A percentile compares a stretch with the other conserved stretches of the same genome.
Evolutionary conservation across 2,888 invertebrate species (phyloP).

Genomic region (Galerucella pusilla): DNA sequence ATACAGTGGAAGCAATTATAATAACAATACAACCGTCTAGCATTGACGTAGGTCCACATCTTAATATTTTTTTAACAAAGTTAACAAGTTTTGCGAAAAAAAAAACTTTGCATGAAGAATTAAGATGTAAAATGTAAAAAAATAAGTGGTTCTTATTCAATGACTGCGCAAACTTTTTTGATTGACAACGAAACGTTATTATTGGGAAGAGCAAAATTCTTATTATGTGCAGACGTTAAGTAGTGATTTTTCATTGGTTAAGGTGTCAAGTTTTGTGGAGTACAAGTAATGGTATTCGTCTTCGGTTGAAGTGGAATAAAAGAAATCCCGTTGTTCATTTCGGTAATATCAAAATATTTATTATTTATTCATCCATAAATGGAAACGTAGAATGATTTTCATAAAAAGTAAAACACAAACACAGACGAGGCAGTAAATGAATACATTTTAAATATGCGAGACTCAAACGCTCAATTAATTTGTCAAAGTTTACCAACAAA

Average conservation of each 20-base stretch:
- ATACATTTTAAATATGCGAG: too few relatives aligned
- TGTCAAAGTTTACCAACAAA: too few relatives aligned
- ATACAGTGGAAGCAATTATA: conserved; percentile 8
- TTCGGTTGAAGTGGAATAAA: conserved; percentile 6
- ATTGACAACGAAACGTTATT: conserved; percentile 34
- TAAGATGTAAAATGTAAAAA: conserved; percentile 26
- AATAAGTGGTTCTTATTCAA: conserved; percentile 28
- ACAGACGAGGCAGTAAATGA: too few relatives aligned
- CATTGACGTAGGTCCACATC: conserved; percentile 28
- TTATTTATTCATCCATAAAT: too few relatives aligned
- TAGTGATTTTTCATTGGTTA: conserved; percentile 26
- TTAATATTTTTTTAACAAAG: conserved; percentile 20
- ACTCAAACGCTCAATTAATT: too few relatives aligned
- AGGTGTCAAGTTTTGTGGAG: conserved; percentile 19
- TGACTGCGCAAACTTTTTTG: conserved; percentile 28
- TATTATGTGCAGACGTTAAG: conserved; percentile 32
- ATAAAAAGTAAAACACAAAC: too few relatives aligned
- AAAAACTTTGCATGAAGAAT: conserved; percentile 22
- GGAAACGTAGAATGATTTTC: too few relatives aligned
- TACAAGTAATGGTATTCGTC: conserved; percentile 13
- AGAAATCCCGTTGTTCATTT: background rate
- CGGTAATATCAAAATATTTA: background rate
- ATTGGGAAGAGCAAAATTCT: conserved; percentile 22
- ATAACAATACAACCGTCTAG: conserved; percentile 24
- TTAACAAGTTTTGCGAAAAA: conserved; percentile 29